Conservation (phyloP, 92 coral and sea anemone species). For the Zoanthus sansibaricus region DNA sequence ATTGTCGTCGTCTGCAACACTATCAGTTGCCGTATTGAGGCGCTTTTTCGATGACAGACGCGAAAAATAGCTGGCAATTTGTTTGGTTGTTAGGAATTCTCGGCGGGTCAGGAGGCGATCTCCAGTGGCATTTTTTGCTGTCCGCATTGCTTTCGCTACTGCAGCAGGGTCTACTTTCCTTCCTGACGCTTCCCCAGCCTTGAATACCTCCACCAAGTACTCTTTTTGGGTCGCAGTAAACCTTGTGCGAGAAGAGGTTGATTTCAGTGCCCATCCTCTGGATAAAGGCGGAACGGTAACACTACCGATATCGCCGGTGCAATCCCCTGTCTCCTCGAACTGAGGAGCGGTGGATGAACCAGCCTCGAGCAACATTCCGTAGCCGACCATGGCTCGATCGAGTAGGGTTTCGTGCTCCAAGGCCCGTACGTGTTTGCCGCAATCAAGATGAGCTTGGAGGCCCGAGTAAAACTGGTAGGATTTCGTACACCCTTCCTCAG, state of each 20-base stretch:
- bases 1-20: constrained; percentile 26
- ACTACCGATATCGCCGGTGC: neutral
- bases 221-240: constrained; percentile 67
- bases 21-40: constrained; percentile 31
- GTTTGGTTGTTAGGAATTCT: constrained; percentile 62
- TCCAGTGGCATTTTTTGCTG: constrained; percentile 60
- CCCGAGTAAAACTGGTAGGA: constrained; percentile 67
- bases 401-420: constrained; percentile 72
- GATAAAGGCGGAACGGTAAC: constrained; percentile 46
- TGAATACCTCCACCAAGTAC: constrained; percentile 58
- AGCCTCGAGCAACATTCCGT: constrained; percentile 61
- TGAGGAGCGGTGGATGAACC: constrained; percentile 32
- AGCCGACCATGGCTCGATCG: constrained; percentile 70
- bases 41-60: constrained; percentile 60
- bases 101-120: constrained; percentile 58
- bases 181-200: constrained; percentile 69
- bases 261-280: constrained; percentile 78
- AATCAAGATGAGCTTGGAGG: constrained; percentile 71
- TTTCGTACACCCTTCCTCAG: constrained; percentile 76
- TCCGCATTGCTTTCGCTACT: constrained; percentile 65
- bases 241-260: constrained; percentile 46
- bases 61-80: constrained; percentile 61
- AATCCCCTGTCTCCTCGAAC: constrained; percentile 20
- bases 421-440: constrained; percentile 67
- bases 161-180: constrained; percentile 60